A percentile compares a stretch with the other conserved stretches of the same genome.
Conservation (phyloP, 2,888 invertebrate species). For the Epistrophe grossulariae region DNA sequence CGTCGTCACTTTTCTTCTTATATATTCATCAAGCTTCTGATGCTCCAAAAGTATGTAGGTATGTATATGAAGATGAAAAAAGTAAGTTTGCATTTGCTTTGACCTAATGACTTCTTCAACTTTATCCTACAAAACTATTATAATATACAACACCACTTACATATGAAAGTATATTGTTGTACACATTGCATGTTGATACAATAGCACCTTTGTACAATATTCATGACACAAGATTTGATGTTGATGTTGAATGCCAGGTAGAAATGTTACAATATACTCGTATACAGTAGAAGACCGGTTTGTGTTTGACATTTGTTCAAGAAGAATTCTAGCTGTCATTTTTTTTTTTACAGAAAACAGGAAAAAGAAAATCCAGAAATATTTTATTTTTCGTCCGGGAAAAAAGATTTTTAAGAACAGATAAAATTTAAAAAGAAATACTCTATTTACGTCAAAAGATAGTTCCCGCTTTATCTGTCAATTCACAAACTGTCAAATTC, state of each 20-base stretch:
- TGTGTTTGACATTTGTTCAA: not conserved
- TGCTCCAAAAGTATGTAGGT: not conserved
- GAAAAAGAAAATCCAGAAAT: no score
- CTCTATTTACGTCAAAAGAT: no score
- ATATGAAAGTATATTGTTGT: constrained; percentile 9
- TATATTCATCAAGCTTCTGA: constrained; percentile 4
- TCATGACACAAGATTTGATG: not conserved
- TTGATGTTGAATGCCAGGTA: not conserved
- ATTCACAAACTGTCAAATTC: no score
- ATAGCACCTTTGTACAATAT: constrained; percentile 6
- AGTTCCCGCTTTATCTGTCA: no score
- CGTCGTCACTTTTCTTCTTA: not conserved
- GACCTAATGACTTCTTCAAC: constrained; percentile 25
- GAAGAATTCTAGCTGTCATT: not conserved
- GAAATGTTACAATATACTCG: not conserved
- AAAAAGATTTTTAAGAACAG: no score
- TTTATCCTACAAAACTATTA: not conserved
- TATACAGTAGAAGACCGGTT: not conserved
- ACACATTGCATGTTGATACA: constrained; percentile 13
- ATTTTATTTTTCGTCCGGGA: no score
- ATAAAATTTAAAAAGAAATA: no score
- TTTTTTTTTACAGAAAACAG: not conserved
- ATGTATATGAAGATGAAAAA: not conserved
- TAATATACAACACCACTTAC: not conserved
- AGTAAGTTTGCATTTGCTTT: constrained; percentile 15